Evolutionary conservation across 2,797 vertebrate genomes (phyloP), one percentile per base, ranked within the genome.

Genomic region (Siniperca obscura): DNA sequence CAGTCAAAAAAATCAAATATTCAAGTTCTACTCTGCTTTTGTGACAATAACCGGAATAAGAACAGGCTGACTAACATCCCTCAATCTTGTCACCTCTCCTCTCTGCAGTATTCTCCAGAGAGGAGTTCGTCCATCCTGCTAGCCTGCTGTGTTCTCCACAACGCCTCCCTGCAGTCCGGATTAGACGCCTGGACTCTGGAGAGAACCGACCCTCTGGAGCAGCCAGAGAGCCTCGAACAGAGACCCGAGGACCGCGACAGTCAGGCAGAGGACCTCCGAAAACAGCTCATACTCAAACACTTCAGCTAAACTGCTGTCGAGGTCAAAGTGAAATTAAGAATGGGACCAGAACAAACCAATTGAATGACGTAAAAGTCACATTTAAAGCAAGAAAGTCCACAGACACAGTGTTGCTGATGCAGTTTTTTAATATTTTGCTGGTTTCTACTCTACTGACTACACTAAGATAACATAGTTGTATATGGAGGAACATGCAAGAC

Each of bases 121-220:
- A 98, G 97, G 90, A 98, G 97, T 81, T 96, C 98, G 0, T 96
- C 97, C 90, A 99, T 99, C 75, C 94, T 99, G 82, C 91, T 98
- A 89, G 98, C 98, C 66, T 99, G 98, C 85, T 99, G 98, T 0
- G 97, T 99, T 48, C 97, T 99, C 44, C 98, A 99, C 87, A 99
- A 99, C 67, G 97, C 97, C 82, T 98, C 98, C 1, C 92, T 99
- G 76, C 96, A 98, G 69, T 97, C 97, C 0, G 98, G 98, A 50
- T 91, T 99, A 83, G 97, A 98, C 0, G 95, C 98, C 76, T 98
- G 98, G 97, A 97, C 96, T 5, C 95, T 96, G 7, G 95, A 97
- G 17, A 90, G 95, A 67, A 90, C 95, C 0, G 96, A 95, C 61
- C 96, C 94, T 1, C 72, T 94, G n/a, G 98, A 98, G 70, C 97